Percentiles rank a stretch among this genome's conserved stretches.
These are phyloP conservation scores for Clivina fossor DNA, from an alignment of 2,888 invertebrate species.

Conservation along the genomic window DNA sequence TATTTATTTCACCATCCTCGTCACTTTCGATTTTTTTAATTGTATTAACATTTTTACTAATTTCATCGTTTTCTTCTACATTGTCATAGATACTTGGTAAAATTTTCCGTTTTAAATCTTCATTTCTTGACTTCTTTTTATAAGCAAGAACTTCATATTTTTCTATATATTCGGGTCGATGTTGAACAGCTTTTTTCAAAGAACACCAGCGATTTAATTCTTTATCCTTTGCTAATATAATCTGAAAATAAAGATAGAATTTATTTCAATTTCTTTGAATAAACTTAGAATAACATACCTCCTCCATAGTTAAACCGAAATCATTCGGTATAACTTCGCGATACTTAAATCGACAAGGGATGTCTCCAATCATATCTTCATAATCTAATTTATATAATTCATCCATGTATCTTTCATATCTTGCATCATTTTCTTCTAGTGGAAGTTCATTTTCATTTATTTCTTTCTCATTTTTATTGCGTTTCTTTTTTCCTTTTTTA, in stretches of 20 bases:
- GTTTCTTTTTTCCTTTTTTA: constrained; percentile 60
- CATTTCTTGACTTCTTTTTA: constrained; percentile 71
- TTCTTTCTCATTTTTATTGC: no score
- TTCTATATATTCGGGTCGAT: constrained; percentile 76
- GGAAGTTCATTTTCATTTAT: constrained; percentile 78
- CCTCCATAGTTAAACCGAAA: constrained; percentile 88
- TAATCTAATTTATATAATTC: constrained; percentile 95
- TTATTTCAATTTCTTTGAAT: not conserved
- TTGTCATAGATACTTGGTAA: constrained; percentile 73
- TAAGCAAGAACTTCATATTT: constrained; percentile 76
- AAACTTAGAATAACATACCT: constrained; percentile 62
- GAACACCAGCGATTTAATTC: constrained; percentile 97
- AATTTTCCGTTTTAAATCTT: constrained; percentile 73
- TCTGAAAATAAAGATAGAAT: constrained; percentile 58
- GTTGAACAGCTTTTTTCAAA: constrained; percentile 81
- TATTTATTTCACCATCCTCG: constrained; percentile 34
- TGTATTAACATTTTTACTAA: constrained; percentile 31
- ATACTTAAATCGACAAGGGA: constrained; percentile 92
- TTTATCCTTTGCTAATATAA: constrained; percentile 85
- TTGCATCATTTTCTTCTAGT: constrained; percentile 77
- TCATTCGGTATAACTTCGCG: constrained; percentile 84
- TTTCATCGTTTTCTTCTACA: constrained; percentile 36
- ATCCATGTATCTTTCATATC: constrained; percentile 86
- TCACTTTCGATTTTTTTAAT: constrained; percentile 27
- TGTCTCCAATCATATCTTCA: constrained; percentile 91